These are phyloP conservation scores for Lottia scabra DNA, from an alignment of 2,888 invertebrate species.

Conservation along the genomic window DNA sequence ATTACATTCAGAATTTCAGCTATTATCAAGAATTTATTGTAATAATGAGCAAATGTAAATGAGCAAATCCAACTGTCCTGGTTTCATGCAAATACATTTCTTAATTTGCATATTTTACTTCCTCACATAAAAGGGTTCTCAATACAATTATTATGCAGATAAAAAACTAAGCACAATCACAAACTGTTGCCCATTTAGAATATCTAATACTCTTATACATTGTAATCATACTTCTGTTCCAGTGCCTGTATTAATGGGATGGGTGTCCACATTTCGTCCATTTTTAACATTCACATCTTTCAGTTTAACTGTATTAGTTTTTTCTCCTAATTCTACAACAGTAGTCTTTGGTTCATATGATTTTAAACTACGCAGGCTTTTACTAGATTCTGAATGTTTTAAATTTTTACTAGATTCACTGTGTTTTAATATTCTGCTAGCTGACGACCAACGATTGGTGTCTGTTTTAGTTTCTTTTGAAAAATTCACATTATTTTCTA, in stretches of 20 bases:
- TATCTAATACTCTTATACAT: background rate
- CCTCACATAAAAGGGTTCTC: no score
- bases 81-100: no score
- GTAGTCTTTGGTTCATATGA: background rate
- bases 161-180: no score
- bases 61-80: no score
- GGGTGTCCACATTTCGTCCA: slow-evolving; percentile 19
- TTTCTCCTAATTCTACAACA: slow-evolving; percentile 6
- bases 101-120: no score
- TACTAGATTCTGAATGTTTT: background rate
- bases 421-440: background rate
- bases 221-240: slow-evolving; percentile 37
- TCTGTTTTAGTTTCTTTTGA: background rate
- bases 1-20: no score
- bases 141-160: no score
- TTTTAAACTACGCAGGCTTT: background rate
- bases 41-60: no score
- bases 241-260: background rate
- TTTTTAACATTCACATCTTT: slow-evolving; percentile 29
- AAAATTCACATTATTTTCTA: background rate
- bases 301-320: slow-evolving; percentile 29
- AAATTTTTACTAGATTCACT: background rate
- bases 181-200: no score
- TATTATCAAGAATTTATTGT: no score
- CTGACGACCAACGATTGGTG: background rate